Base-by-base conservation (phyloP, 2,113 vertebrate species). In the Menidia beryllina region DNA sequence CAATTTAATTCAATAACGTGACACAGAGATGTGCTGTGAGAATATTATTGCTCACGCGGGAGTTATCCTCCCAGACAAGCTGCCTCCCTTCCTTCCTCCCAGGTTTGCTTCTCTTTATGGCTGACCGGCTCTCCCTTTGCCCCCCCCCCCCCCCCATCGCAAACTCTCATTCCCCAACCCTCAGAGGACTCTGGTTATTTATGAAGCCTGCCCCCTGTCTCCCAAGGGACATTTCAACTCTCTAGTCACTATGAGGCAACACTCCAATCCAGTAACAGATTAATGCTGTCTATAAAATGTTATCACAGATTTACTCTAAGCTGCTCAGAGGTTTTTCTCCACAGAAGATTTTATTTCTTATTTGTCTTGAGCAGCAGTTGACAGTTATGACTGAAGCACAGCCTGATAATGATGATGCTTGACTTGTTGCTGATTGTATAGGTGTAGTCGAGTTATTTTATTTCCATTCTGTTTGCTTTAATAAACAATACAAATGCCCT, bases 181-280 rank as follows among this genome's bases (percentile, higher is more conserved):
- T 78, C 84, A 36, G 83, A 77, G 86, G 86, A 81, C 73, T 27
- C 23, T 79, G 64, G 72, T 76, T 88, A 83, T 90, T 88, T 87
- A 73, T 88, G 77, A 80, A 84, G 30, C 21, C 58, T 68, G 45
- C 14, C 57, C 50, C 60, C 25, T 43, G 74, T 89, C 70, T 87
- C 81, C 41, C 30, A 57, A 75, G 64, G 84, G 65, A 81, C 49
- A 5, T 66, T 70, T 77, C 80, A n/a, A 64, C 38, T 82, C 47
- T 62, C 49, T 67, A 77, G 62, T 83, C 82, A 60, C 26, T 39
- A 15, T 43, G 43, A 71, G 49, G 49, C 62, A 39, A 3, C 36
- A 9, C 57, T 66, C 38, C 45, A 30, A 23, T 67, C 30, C 30
- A 7, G 53, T 55, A 13, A 62, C 69, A 69, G 43, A 75, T 72